These are phyloP conservation scores for Neomorphus geoffroyi DNA, from an alignment of 2,797 vertebrate genomes.

Conservation along the genomic window DNA sequence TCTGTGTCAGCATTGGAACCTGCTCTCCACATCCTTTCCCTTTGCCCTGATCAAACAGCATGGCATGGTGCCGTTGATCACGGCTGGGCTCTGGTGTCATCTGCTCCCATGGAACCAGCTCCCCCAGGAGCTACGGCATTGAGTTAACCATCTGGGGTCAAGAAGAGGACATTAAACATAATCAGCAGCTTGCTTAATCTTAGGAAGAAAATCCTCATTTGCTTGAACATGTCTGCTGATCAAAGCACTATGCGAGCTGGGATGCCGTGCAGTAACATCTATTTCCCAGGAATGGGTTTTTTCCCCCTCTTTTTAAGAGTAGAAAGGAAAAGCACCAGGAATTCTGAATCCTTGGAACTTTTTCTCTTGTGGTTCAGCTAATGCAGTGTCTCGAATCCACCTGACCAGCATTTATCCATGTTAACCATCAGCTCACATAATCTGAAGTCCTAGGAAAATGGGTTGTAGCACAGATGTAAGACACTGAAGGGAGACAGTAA, in stretches of 20 bases:
- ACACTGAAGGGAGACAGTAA: slow-evolving; percentile 38
- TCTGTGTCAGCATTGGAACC: background rate
- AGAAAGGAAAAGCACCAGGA: background rate
- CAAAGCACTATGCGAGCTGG: background rate
- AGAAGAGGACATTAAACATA: slow-evolving; percentile 46
- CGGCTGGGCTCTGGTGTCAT: rapidly evolving
- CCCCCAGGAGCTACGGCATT: background rate
- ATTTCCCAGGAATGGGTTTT: background rate
- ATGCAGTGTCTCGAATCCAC: slow-evolving; percentile 26
- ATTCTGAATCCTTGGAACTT: background rate
- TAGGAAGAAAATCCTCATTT: slow-evolving; percentile 2
- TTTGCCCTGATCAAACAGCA: background rate
- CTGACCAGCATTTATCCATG: slow-evolving; percentile 56
- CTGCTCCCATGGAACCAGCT: background rate
- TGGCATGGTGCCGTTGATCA: background rate
- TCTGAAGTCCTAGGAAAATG: slow-evolving; percentile 61
- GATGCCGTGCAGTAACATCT: background rate
- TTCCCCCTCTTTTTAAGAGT: background rate
- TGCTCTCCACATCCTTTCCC: background rate
- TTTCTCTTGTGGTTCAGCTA: background rate
- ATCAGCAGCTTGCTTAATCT: slow-evolving; percentile 32
- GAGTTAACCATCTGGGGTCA: slow-evolving; percentile 29
- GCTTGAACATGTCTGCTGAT: background rate
- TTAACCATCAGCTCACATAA: slow-evolving; percentile 64
- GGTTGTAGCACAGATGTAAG: slow-evolving; percentile 54